These are phyloP conservation scores for Amphiura filiformis DNA, from an alignment of 35 echinoderm and acorn worm species.

Conservation along the genomic window DNA sequence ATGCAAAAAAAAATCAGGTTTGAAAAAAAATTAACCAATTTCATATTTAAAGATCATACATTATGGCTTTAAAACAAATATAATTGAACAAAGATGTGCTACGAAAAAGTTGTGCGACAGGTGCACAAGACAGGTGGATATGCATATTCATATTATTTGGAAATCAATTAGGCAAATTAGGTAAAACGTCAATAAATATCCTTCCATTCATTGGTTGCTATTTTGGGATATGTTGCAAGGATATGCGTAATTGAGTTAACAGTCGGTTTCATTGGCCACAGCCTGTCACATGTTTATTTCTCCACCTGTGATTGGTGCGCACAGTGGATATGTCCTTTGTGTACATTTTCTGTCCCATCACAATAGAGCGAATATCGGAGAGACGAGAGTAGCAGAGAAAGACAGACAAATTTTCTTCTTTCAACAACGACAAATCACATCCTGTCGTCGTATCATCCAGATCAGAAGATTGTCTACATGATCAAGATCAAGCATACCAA, in stretches of 20 bases:
- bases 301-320: neutral
- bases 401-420: neutral
- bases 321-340: neutral
- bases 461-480: conserved; percentile 12
- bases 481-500: neutral
- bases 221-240: neutral
- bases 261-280: neutral
- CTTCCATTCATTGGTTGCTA: neutral
- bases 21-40: too few relatives aligned
- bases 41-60: too few relatives aligned
- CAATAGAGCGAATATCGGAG: neutral
- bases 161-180: too few relatives aligned
- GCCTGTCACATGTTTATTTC: neutral
- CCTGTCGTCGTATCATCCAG: neutral
- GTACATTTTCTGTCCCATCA: neutral
- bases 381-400: neutral
- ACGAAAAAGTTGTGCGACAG: too few relatives aligned
- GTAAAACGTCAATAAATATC: neutral
- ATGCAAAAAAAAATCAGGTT: too few relatives aligned
- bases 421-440: neutral
- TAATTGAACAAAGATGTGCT: too few relatives aligned
- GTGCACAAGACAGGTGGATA: too few relatives aligned
- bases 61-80: too few relatives aligned
- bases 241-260: neutral
- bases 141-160: too few relatives aligned